phyloP scores from a whole-genome alignment of 1,140 invertebrate genomes.

The Hyposmocoma kahamanoa region DNA sequence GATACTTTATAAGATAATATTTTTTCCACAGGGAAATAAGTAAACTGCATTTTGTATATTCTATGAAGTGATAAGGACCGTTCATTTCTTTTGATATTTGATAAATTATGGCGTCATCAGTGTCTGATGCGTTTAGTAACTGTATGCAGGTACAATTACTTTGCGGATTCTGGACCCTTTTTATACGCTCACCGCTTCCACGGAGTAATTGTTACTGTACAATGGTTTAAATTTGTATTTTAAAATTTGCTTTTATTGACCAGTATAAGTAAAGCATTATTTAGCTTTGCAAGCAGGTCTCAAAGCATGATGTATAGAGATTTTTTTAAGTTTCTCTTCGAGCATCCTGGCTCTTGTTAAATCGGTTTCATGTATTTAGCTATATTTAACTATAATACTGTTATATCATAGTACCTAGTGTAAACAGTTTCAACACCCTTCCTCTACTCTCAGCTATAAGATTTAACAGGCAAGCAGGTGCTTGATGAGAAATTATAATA shows the following conservation, averaged over 20 bases:
- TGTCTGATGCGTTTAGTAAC: constrained; percentile 60
- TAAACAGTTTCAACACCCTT: not conserved
- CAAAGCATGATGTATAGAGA: constrained; percentile 68
- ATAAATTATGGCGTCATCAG: constrained; percentile 66
- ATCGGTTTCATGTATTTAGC: too few relatives aligned
- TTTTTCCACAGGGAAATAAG: constrained; percentile 75
- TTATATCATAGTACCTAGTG: not conserved
- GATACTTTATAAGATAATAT: constrained; percentile 74
- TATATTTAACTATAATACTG: too few relatives aligned
- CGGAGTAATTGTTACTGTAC: constrained; percentile 62
- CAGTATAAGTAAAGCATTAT: constrained; percentile 47
- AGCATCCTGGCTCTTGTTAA: constrained; percentile 57
- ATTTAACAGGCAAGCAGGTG: constrained; percentile 41
- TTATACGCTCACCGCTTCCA: constrained; percentile 69
- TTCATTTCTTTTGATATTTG: constrained; percentile 72
- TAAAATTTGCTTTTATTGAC: constrained; percentile 63
- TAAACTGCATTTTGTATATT: constrained; percentile 75
- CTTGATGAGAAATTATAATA: constrained; percentile 64
- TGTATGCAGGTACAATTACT: constrained; percentile 59
- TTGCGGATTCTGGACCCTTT: constrained; percentile 64
- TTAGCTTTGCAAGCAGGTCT: constrained; percentile 56
- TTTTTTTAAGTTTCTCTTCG: constrained; percentile 69
- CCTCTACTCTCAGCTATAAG: not conserved
- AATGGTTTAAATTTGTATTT: constrained; percentile 60
- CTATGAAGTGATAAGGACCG: constrained; percentile 73